A percentile compares a stretch with the other conserved stretches of the same genome.
Conservation (phyloP, 2,113 vertebrate genomes). For the Anolis carolinensis region DNA sequence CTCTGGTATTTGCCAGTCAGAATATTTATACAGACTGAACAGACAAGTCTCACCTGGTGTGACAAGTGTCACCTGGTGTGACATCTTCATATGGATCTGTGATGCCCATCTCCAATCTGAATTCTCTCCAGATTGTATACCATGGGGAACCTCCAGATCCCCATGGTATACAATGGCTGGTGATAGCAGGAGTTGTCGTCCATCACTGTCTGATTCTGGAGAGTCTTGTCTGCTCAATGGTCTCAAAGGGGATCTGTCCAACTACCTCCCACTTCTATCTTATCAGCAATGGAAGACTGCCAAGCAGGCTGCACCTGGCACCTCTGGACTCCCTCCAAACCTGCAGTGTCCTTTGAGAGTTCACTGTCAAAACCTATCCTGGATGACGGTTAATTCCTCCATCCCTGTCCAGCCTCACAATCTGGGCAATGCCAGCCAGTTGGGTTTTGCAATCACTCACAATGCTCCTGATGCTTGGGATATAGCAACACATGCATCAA, state of each 20-base stretch:
- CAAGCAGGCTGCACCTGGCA: background rate
- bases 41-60: no score
- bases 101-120: background rate
- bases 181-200: no score
- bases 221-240: no score
- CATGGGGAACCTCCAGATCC: no score
- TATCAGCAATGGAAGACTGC: background rate
- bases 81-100: background rate
- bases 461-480: background rate
- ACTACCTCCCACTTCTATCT: background rate
- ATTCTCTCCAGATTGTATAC: background rate
- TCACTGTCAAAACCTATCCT: background rate
- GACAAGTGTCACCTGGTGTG: no score
- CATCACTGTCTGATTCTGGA: no score
- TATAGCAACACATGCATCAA: no score
- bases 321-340: background rate
- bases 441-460: background rate
- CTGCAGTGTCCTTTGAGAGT: background rate
- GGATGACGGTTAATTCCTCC: background rate
- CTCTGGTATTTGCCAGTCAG: no score
- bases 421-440: background rate
- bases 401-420: background rate
- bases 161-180: background rate
- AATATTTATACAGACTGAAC: no score
- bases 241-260: background rate